Conservation (phyloP, 2,113 vertebrate species). For the Elephas maximus region DNA sequence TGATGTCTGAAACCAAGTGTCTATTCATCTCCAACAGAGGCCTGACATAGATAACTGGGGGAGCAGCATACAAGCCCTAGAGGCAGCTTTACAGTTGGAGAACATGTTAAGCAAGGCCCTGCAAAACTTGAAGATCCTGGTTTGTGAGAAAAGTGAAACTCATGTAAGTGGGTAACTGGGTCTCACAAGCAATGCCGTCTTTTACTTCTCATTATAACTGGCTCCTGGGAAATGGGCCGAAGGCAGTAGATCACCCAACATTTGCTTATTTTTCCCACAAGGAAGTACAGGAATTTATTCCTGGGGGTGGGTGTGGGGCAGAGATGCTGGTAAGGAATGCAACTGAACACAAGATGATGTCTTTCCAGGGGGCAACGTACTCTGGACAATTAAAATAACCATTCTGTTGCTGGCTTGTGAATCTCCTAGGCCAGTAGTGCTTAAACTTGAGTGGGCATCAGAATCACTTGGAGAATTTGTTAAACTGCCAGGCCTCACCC, state of each 20-base stretch:
- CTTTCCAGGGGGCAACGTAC: background rate
- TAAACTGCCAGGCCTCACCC: background rate
- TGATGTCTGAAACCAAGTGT: background rate
- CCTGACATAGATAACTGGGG: background rate
- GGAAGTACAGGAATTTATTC: background rate
- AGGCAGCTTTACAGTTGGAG: slow-evolving; percentile 50
- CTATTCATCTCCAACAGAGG: slow-evolving; percentile 56
- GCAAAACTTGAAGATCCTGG: background rate
- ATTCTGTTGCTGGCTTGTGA: background rate
- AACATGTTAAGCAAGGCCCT: background rate
- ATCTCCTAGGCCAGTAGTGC: background rate
- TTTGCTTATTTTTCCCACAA: background rate
- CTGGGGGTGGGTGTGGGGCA: background rate
- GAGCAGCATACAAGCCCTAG: background rate
- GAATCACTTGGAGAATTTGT: background rate
- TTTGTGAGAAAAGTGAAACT: background rate
- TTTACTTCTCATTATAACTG: background rate
- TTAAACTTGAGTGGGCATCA: background rate
- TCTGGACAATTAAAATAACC: slow-evolving; percentile 14
- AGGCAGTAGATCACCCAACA: background rate
- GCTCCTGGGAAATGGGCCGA: background rate
- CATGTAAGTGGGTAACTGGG: slow-evolving; percentile 55
- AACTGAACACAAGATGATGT: background rate
- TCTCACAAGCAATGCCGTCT: background rate
- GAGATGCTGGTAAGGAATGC: background rate